phyloP scores from a whole-genome alignment of 1,140 invertebrate species.

The Caerostris darwini region DNA sequence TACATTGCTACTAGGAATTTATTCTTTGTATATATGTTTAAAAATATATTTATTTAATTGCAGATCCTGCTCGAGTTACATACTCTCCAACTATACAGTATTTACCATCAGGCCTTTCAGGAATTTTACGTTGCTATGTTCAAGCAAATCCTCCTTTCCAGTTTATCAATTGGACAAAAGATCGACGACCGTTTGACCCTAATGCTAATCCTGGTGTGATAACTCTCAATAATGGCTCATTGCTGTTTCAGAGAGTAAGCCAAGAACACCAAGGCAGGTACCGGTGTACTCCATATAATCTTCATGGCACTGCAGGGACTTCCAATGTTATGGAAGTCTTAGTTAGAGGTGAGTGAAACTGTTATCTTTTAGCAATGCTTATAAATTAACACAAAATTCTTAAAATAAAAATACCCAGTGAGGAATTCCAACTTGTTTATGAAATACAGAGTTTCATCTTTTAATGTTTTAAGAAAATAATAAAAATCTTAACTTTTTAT shows the following conservation, averaged over 20 bases:
- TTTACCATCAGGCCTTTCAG: slow-evolving; percentile 93
- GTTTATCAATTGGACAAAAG: slow-evolving; percentile 97
- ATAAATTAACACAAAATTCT: too few species aligned
- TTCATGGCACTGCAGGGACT: slow-evolving; percentile 94
- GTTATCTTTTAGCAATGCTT: too few species aligned
- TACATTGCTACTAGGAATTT: too few species aligned
- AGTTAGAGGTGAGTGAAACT: slow-evolving; percentile 86
- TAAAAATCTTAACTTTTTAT: too few species aligned
- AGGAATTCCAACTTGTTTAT: too few species aligned
- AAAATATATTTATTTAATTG: background rate
- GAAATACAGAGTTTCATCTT: too few species aligned
- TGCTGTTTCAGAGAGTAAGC: slow-evolving; percentile 89
- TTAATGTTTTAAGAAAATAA: too few species aligned
- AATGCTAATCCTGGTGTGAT: slow-evolving; percentile 95
- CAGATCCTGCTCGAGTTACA: slow-evolving; percentile 96
- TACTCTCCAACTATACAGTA: slow-evolving; percentile 96
- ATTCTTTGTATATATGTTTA: too few species aligned
- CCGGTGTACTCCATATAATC: slow-evolving; percentile 96
- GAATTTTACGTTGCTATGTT: slow-evolving; percentile 97
- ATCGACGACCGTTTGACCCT: slow-evolving; percentile 93
- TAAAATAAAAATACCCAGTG: too few species aligned
- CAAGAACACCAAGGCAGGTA: slow-evolving; percentile 88
- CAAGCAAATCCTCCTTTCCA: slow-evolving; percentile 97
- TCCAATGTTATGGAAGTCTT: slow-evolving; percentile 96
- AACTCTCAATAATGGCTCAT: slow-evolving; percentile 95